These are phyloP conservation scores for Megaceryle maxima DNA, from an alignment of 2,113 vertebrate genomes.

Conservation along the genomic window DNA sequence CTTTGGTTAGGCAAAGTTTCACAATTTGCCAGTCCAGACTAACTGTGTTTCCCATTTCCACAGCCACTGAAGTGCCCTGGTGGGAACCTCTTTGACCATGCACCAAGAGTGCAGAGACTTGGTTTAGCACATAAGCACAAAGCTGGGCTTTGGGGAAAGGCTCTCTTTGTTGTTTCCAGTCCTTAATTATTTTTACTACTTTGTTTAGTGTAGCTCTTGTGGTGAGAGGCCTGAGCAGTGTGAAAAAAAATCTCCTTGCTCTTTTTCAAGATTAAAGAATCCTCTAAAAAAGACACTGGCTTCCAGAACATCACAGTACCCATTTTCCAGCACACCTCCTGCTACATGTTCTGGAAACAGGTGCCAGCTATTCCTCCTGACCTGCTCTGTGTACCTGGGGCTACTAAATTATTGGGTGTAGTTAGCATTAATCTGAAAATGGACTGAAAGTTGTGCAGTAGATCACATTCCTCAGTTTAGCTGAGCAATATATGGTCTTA, in stretches of 20 bases:
- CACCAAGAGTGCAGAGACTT: not conserved
- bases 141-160: not conserved
- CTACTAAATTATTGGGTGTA: not conserved
- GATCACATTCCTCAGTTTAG: not conserved
- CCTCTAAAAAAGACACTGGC: not conserved
- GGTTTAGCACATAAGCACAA: not conserved
- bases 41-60: not conserved
- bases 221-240: not conserved
- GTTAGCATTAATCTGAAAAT: not conserved
- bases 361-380: not conserved
- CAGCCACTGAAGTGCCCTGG: not conserved
- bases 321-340: not conserved
- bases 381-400: not conserved
- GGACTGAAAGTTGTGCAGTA: not conserved
- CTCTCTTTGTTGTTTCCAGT: not conserved
- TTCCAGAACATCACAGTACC: not conserved
- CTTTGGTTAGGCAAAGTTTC: not conserved
- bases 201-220: not conserved
- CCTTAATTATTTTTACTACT: not conserved
- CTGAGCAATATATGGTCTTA: not conserved
- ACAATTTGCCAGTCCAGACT: not conserved
- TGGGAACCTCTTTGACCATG: not conserved
- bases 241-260: not conserved
- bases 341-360: not conserved
- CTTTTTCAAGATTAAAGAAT: not conserved